Conservation (phyloP, 2,113 vertebrate genomes). For the Melospiza georgiana region DNA sequence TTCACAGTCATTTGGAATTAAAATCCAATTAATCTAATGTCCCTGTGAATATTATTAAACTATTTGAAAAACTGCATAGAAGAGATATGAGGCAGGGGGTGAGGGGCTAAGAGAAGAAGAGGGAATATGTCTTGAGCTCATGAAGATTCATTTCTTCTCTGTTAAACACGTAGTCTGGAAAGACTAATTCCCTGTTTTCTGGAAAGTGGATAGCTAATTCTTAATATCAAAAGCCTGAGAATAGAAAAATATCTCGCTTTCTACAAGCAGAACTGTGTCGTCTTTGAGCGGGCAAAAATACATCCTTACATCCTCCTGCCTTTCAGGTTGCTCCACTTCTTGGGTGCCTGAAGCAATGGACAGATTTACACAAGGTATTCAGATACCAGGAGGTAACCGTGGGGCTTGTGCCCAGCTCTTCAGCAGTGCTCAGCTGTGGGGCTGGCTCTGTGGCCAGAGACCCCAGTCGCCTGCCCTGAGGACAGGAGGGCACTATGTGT, state of each 20-base stretch:
- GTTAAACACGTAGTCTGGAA: slow-evolving; percentile 31
- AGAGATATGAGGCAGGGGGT: slow-evolving; percentile 70
- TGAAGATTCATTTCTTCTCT: slow-evolving; percentile 64
- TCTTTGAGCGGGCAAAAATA: not conserved
- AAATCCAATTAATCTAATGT: slow-evolving; percentile 88
- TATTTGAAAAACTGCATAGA: slow-evolving; percentile 79
- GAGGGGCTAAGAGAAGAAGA: slow-evolving; percentile 60
- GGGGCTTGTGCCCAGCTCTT: not conserved
- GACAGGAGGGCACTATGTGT: accelerated
- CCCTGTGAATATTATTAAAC: slow-evolving; percentile 83
- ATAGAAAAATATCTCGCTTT: not conserved
- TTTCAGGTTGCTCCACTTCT: not conserved
- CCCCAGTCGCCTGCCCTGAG: not conserved
- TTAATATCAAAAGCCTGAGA: slow-evolving; percentile 8
- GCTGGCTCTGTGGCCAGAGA: not conserved
- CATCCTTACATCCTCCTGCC: not conserved
- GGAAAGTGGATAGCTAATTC: slow-evolving; percentile 27
- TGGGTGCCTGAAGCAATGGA: not conserved
- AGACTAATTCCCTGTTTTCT: slow-evolving; percentile 46
- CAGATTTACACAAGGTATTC: not conserved
- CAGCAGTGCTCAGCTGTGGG: accelerated
- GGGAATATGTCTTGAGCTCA: slow-evolving; percentile 55
- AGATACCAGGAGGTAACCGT: accelerated
- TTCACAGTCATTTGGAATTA: slow-evolving; percentile 85
- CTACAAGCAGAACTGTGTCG: not conserved